Evolutionary conservation across 2,113 vertebrate genomes (phyloP).

Genomic region (Tachysurus fulvidraco): DNA sequence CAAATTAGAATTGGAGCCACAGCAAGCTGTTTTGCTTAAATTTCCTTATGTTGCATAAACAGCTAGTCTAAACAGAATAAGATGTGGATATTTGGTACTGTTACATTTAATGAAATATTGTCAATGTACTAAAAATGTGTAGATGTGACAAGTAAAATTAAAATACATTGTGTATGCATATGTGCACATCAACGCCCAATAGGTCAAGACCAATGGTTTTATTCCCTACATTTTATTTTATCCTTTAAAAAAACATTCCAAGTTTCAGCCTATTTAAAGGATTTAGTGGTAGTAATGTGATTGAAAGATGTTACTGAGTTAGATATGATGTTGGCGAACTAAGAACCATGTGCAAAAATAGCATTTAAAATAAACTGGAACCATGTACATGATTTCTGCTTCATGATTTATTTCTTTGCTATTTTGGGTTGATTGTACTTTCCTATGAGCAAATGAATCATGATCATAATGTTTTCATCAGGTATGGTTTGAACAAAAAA

Average conservation of each 20-base stretch:
- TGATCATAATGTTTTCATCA: background rate
- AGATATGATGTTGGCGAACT: background rate
- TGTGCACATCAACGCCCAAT: background rate
- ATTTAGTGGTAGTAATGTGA: slow-evolving; percentile 4
- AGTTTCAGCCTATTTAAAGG: background rate
- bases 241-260: slow-evolving; percentile 9
- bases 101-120: slow-evolving; percentile 22
- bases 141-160: background rate
- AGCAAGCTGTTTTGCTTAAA: slow-evolving; percentile 72
- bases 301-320: background rate
- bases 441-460: slow-evolving; percentile 1
- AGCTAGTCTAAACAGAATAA: background rate
- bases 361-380: background rate
- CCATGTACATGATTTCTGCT: background rate
- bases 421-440: background rate
- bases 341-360: background rate
- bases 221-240: background rate
- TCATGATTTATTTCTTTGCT: background rate
- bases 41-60: slow-evolving; percentile 72
- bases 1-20: slow-evolving; percentile 62
- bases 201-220: background rate
- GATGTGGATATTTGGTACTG: slow-evolving; percentile 25
- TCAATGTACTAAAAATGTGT: background rate
- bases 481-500: background rate
- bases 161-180: background rate